Conservation (phyloP, 2,113 vertebrate genomes). For the Myiozetetes cayanensis region DNA sequence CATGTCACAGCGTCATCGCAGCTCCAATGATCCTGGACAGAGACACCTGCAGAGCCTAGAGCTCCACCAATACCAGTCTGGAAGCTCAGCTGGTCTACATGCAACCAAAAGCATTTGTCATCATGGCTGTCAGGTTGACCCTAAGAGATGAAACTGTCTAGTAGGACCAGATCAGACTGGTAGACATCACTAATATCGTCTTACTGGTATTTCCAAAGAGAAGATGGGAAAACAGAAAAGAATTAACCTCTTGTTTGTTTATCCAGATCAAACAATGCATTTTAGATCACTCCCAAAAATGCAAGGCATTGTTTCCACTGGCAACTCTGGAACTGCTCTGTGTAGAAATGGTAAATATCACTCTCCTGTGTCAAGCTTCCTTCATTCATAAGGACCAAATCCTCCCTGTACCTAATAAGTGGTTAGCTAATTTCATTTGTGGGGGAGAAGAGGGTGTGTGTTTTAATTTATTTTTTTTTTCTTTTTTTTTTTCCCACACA, state of each 20-base stretch:
- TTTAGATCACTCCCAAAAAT: rapidly evolving
- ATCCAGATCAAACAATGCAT: not conserved
- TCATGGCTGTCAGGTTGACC: not conserved
- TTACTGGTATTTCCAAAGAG: not conserved
- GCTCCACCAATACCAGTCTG: not conserved
- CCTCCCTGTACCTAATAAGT: not conserved
- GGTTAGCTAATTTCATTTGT: not conserved
- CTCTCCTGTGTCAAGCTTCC: not conserved
- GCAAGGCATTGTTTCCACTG: not conserved
- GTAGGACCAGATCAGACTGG: not conserved
- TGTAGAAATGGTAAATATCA: not conserved
- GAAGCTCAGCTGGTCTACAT: not conserved
- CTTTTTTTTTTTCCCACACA: not conserved
- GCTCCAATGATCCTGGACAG: not conserved
- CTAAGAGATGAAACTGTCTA: not conserved
- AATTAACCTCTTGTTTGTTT: not conserved
- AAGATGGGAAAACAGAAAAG: not conserved
- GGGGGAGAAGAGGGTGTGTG: not conserved
- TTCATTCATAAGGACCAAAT: slow-evolving; percentile 9
- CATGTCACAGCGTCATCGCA: not conserved
- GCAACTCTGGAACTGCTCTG: not conserved
- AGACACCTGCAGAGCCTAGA: not conserved
- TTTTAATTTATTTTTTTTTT: not conserved
- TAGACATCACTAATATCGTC: not conserved
- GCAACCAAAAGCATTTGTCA: not conserved